Base-by-base conservation (phyloP, 2,888 invertebrate species). In the Trisateles emortualis region DNA sequence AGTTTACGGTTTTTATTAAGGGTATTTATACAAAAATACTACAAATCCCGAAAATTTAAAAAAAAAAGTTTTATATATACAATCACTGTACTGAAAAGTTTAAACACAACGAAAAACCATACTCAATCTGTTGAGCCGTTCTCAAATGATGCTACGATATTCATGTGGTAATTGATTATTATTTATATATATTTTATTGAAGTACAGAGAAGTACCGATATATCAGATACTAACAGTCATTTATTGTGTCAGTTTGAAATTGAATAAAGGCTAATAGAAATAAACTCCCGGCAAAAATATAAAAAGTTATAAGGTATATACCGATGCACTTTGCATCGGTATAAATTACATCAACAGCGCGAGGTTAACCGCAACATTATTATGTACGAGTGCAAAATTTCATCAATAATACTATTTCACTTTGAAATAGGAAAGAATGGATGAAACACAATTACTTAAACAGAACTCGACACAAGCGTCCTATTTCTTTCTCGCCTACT, bases 361-460 rank as follows among this genome's bases (percentile, higher is more conserved):
- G 41, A 58, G 51, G 50, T 56, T 48, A 62, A 51, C 48, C 52
- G 38, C 40, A 36, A 59, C 55, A 55, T 62, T 67, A 65, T 70
- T 63, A 65, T 64, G 55, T 54, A 35, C 45, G 30, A 73, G 61
- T 67, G 68, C 59, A 70, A 75, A 78, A 74, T 76, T 74, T 77
- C 64, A 77, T 68, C 53, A 71, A 71, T 68, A 71, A 68, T 63
- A 59, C 55, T 54, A 59, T 83, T 82, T 75, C 74, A 79, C 68
- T 77, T 82, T 79, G 72, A 74, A 83, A 79, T 75, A 76, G 77
- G 74, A 83, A 85, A 83, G 78, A 86, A 86, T 85, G 83, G 84
- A 84, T 87, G 83, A 81, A 88, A 90, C 81, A 88, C 88, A 92
- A 90, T 91, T 90, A 91, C 90, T 90, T 87, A 85, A 88, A 85